Conservation (phyloP, 1,140 invertebrate species). For the Scaptomyza montana region DNA sequence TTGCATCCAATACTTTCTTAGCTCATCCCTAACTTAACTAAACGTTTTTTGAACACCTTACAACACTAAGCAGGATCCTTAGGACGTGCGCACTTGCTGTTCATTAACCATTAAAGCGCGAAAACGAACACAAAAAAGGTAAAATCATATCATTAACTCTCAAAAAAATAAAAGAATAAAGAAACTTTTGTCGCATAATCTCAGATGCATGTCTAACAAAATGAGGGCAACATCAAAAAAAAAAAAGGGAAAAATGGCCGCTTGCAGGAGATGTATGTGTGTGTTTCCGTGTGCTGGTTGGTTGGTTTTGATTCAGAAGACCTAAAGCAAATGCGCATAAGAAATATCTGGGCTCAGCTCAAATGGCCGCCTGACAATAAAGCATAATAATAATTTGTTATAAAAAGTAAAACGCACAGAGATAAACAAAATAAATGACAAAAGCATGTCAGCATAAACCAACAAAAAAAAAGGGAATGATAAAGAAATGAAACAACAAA, state of each 20-base stretch:
- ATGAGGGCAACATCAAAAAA: constrained; percentile 6
- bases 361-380: constrained; percentile 57
- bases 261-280: background rate
- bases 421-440: constrained; percentile 82
- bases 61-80: background rate
- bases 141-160: constrained; percentile 64
- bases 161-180: constrained; percentile 10
- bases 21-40: background rate
- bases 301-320: constrained; percentile 57
- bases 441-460: constrained; percentile 74
- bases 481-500: constrained; percentile 12
- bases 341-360: constrained; percentile 69
- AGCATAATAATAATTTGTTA: constrained; percentile 82
- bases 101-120: constrained; percentile 30
- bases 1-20: background rate
- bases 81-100: constrained; percentile 2
- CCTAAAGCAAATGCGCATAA: constrained; percentile 28
- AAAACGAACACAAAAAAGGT: constrained; percentile 18
- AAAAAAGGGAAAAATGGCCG: constrained; percentile 32
- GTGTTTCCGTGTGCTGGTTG: constrained; percentile 3
- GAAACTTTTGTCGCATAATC: constrained; percentile 69
- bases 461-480: too few relatives aligned
- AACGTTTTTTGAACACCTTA: constrained; percentile 3
- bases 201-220: constrained; percentile 55
- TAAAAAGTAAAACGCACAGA: constrained; percentile 60